A percentile compares a stretch with the other conserved stretches of the same genome.
Conservation (phyloP, 2,113 vertebrate species). For the Suricata suricatta region DNA sequence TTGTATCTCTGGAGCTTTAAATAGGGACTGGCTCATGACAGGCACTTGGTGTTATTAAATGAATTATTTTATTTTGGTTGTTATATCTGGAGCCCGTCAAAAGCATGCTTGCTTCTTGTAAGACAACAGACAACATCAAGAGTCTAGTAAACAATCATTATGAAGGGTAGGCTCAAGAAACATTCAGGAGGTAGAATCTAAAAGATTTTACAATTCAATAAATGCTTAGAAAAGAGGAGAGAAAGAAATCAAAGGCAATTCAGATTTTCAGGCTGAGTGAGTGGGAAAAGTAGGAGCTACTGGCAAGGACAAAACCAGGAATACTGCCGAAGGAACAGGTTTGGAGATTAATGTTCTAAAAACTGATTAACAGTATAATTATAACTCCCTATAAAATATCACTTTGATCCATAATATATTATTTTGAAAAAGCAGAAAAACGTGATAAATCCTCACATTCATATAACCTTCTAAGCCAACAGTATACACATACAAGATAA, state of each 20-base stretch:
- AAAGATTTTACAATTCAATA: not conserved
- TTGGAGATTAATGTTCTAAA: conserved; percentile 32
- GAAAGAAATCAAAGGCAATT: conserved; percentile 2
- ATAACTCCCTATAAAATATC: conserved; percentile 31
- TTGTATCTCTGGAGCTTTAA: not conserved
- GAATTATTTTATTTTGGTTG: not conserved
- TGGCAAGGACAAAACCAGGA: not conserved
- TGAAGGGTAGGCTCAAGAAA: not conserved
- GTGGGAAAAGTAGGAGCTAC: not conserved
- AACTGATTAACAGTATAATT: conserved; percentile 14
- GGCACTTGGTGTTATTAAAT: not conserved
- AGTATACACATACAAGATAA: not conserved
- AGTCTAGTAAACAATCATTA: not conserved
- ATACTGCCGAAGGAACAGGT: not conserved
- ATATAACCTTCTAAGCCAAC: conserved; percentile 32
- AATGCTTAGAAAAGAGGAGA: not conserved
- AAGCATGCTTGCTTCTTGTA: conserved; percentile 4
- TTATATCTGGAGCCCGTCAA: not conserved
- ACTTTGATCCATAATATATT: not conserved
- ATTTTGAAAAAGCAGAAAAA: conserved; percentile 39
- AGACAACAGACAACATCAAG: not conserved
- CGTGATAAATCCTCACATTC: not conserved
- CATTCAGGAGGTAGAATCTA: not conserved
- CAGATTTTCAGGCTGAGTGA: not conserved
- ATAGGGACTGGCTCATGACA: not conserved